Percentiles rank a stretch among this genome's conserved stretches.
phyloP scores from a whole-genome alignment of 2,888 invertebrate genomes.

The Pomacea canaliculata region DNA sequence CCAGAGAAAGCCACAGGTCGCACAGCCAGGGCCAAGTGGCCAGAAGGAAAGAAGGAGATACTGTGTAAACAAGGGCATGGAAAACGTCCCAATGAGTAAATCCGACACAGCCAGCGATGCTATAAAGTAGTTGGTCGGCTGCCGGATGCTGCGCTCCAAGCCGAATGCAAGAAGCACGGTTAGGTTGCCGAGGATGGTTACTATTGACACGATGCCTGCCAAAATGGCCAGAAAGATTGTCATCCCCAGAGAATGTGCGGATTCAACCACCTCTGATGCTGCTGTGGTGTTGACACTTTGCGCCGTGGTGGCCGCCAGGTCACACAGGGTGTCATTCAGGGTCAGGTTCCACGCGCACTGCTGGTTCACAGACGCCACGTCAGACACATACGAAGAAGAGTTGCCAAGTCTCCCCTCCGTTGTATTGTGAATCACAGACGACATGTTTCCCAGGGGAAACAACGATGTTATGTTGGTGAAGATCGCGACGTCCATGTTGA shows the following conservation, averaged over 20 bases:
- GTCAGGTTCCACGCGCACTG: conserved; percentile 26
- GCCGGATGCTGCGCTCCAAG: conserved; percentile 88
- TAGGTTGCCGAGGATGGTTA: conserved; percentile 95
- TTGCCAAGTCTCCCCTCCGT: conserved; percentile 3
- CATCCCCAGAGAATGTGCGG: conserved; percentile 85
- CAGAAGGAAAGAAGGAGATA: conserved; percentile 97
- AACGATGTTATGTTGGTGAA: conserved; percentile 3
- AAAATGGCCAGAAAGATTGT: conserved; percentile 89
- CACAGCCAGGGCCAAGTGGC: conserved; percentile 97
- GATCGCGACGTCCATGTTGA: neutral
- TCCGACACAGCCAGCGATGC: conserved; percentile 98
- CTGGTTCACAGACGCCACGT: neutral
- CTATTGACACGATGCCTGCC: conserved; percentile 87
- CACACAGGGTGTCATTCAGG: conserved; percentile 27
- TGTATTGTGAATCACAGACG: neutral
- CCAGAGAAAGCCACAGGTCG: conserved; percentile 97
- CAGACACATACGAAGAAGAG: neutral
- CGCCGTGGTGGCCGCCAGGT: neutral
- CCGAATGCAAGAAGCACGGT: conserved; percentile 94
- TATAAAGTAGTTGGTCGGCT: conserved; percentile 99
- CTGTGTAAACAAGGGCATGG: conserved; percentile 98
- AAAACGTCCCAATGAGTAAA: conserved; percentile 96
- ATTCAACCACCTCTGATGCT: neutral
- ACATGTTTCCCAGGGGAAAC: conserved; percentile 1
- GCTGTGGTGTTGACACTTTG: neutral